Evolutionary conservation across 2,888 invertebrate species (phyloP).

Genomic region (Syrphus vitripennis): DNA sequence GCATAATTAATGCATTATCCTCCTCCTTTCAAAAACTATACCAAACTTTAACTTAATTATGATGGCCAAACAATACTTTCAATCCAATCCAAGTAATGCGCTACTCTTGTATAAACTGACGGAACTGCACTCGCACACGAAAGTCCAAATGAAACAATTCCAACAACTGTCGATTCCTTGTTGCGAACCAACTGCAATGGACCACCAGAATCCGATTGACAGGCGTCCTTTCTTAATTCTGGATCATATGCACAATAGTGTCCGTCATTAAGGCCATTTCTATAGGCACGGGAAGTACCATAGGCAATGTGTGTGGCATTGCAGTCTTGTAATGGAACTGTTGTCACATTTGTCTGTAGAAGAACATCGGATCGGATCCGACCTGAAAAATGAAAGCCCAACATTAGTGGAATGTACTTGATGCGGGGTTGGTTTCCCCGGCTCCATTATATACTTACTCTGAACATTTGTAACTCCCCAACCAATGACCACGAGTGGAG

Average conservation of each 20-base stretch:
- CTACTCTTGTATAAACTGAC: slow-evolving; percentile 73
- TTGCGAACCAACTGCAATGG: slow-evolving; percentile 69
- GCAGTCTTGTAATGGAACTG: slow-evolving; percentile 59
- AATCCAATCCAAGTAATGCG: slow-evolving; percentile 74
- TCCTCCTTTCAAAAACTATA: no score
- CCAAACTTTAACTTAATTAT: background rate
- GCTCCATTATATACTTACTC: slow-evolving; percentile 74
- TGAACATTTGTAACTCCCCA: slow-evolving; percentile 76
- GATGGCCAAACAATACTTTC: slow-evolving; percentile 74
- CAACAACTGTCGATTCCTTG: slow-evolving; percentile 62
- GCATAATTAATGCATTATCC: no score
- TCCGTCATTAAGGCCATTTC: slow-evolving; percentile 55
- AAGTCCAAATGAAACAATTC: slow-evolving; percentile 74
- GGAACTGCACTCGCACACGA: slow-evolving; percentile 71
- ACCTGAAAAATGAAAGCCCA: slow-evolving; percentile 38
- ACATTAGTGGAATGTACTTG: background rate
- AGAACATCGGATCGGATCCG: slow-evolving; percentile 63
- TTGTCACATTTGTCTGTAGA: slow-evolving; percentile 72
- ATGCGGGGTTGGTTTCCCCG: no score
- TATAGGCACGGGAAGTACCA: slow-evolving; percentile 27
- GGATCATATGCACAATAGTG: slow-evolving; percentile 74
- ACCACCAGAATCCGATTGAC: slow-evolving; percentile 74
- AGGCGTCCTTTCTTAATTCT: slow-evolving; percentile 67
- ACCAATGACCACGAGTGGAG: slow-evolving; percentile 75
- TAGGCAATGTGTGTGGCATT: slow-evolving; percentile 56